Base-by-base conservation (phyloP, 2,888 invertebrate genomes). In the Hesperia comma region DNA sequence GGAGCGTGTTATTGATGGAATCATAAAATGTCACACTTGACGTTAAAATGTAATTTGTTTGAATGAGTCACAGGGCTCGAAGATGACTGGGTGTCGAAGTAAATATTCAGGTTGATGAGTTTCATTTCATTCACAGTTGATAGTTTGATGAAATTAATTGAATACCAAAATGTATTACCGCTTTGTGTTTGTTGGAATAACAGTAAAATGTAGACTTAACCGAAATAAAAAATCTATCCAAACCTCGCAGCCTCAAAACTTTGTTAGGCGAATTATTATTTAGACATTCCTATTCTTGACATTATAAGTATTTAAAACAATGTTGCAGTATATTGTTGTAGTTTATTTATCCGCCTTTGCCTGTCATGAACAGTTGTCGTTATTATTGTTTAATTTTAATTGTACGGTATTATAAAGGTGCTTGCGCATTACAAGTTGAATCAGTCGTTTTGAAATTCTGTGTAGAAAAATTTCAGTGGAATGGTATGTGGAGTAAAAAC, bases 401-500 rank as follows among this genome's bases (percentile, higher is more conserved):
- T 54, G 10, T 61, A 61, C 61, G 61, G 61, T 61, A 62, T 67
- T 67, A 21, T 55, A 55, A 43, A 60, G 66, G 66, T 67, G 66
- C 66, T 66, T 60, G 41, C 26, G 67, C 56, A 67, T 67, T 61
- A 69, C 75, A 63, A 63, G 70, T 74, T 70, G 76, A 68, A 53
- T 57, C 40, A 61, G 21, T 55, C 43, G 66, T 43, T 53, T 53
- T 40, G 6, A 61, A 53, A 51, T 51, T 43, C 53, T 56, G 46
- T 55, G 12, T 14, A 55, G 15, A 21, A 49, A 46, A 41, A 15
- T 54, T 32, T 54, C 54, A 33, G 32, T 33, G 32, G 10, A 53
- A 33, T 33, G 32, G 19, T 49, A 12, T 26, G 21, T 14, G 43
- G n/a, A 17, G 6, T 7, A 15, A 15, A 14, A 8, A 26, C 14